A percentile compares a stretch with the other conserved stretches of the same genome.
phyloP scores from a whole-genome alignment of 2,888 invertebrate genomes.

The Callinectes sapidus region DNA sequence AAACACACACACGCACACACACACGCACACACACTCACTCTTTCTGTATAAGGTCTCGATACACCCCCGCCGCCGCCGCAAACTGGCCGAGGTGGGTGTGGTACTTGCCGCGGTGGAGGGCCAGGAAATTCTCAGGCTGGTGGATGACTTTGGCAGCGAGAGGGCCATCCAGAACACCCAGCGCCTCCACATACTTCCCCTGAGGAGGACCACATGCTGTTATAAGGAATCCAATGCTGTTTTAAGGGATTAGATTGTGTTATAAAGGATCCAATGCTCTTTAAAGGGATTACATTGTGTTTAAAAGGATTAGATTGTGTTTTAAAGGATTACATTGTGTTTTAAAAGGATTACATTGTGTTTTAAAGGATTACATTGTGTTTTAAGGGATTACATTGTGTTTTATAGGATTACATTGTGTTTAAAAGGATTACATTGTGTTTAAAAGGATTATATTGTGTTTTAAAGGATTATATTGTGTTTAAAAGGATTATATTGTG shows the following conservation, averaged over 20 bases:
- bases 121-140: conserved; percentile 79
- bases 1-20: not conserved
- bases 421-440: too few species aligned
- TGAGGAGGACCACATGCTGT: conserved; percentile 74
- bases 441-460: too few species aligned
- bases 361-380: not conserved
- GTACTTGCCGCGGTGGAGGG: conserved; percentile 85
- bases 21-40: conserved; percentile 22
- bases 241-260: not conserved
- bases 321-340: too few species aligned
- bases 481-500: too few species aligned
- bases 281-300: too few species aligned
- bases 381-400: too few species aligned
- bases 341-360: too few species aligned
- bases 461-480: too few species aligned
- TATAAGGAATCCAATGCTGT: too few species aligned
- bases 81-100: conserved; percentile 85
- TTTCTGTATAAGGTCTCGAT: conserved; percentile 80
- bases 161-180: conserved; percentile 87
- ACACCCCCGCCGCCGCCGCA: conserved; percentile 84
- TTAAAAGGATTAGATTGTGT: too few species aligned
- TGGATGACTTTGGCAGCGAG: conserved; percentile 80
- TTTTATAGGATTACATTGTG: not conserved
- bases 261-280: not conserved
- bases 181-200: conserved; percentile 87